Percentiles rank a stretch among this genome's conserved stretches.
phyloP scores from a whole-genome alignment of 1,140 invertebrate species.

The Pollicipes pollicipes region DNA sequence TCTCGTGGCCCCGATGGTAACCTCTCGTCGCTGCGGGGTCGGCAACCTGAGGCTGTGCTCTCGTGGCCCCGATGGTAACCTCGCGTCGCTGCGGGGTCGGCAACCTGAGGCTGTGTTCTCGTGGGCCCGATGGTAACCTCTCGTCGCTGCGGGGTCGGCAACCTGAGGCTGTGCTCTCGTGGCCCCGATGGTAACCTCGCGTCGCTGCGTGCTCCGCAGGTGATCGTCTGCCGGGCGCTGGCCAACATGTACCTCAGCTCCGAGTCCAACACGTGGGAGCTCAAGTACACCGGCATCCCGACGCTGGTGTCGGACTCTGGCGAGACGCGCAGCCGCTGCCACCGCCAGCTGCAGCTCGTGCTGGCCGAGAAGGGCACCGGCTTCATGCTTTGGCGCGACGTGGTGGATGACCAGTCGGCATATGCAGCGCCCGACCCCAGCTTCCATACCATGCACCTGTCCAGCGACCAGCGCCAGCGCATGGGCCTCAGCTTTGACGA shows the following conservation, averaged over 20 bases:
- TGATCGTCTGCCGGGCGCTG: constrained; percentile 56
- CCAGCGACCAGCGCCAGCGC: constrained; percentile 32
- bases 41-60: too few species aligned
- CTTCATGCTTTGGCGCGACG: constrained; percentile 67
- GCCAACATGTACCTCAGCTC: constrained; percentile 54
- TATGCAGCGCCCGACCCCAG: constrained; percentile 35
- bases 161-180: too few species aligned
- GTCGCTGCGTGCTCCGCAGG: constrained; percentile 22
- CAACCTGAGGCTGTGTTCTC: too few species aligned
- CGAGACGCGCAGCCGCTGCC: constrained; percentile 45
- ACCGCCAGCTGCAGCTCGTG: constrained; percentile 51
- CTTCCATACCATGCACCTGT: constrained; percentile 35
- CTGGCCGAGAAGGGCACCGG: constrained; percentile 65
- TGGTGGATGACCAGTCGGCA: constrained; percentile 43
- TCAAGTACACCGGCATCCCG: constrained; percentile 61
- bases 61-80: too few species aligned
- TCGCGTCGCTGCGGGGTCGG: too few species aligned
- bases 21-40: too few species aligned
- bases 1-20: too few species aligned
- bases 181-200: too few species aligned
- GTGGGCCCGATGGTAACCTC: too few species aligned
- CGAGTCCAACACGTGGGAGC: constrained; percentile 40
- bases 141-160: too few species aligned
- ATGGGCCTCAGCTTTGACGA: constrained; percentile 59
- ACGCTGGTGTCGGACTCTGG: constrained; percentile 59